Base-by-base conservation (phyloP, 2,888 invertebrate genomes). In the Cheilosia pagana region DNA sequence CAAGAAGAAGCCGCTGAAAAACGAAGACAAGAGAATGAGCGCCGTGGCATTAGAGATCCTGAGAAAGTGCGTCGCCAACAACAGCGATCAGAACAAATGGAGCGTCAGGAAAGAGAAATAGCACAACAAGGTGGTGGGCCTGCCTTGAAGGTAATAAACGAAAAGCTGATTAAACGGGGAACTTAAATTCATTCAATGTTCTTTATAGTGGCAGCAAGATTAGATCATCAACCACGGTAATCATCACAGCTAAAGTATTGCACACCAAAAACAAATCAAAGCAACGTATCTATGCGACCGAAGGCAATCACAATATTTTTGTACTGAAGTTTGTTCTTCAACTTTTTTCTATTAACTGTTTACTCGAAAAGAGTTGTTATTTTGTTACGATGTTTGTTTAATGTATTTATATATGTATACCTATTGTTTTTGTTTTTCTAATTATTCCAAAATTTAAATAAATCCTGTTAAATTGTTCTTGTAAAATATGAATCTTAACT, bases 1-100 rank as follows among this genome's bases (percentile, higher is more conserved):
- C 94, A 94, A 88, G 92, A 93, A 6, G 95, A 95, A 87, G 95
- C 95, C 1, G 95, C 95, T 0, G 95, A 95, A 89, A 93, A 92
- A 57, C 93, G 95, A 1, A 92, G 93, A 0, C 92, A 92, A 1
- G 94, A 95, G 87, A 93, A 93, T 76, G 94, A 94, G 31, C 89
- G 91, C 0, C 93, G 95, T 3, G 95, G 95, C 0, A 93, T 95
- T 4, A 95, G 94, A 88, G 94, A 95, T 90, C 92, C 94, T 0
- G 93, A 94, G 21, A 93, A 92, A 57, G 92, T 95, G 1, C 93
- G 92, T 76, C 92, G 94, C 12, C 93, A 93, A 90, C 94, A 95
- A 88, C 93, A 93, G 87, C 91, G 93, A n/a, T 91, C 93, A 0
- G 93, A 93, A 16, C 94, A 94, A 74, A 91, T 94, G 88, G 94